Base-by-base conservation (phyloP, 2,888 invertebrate genomes). In the Drosophila niveifrons region DNA sequence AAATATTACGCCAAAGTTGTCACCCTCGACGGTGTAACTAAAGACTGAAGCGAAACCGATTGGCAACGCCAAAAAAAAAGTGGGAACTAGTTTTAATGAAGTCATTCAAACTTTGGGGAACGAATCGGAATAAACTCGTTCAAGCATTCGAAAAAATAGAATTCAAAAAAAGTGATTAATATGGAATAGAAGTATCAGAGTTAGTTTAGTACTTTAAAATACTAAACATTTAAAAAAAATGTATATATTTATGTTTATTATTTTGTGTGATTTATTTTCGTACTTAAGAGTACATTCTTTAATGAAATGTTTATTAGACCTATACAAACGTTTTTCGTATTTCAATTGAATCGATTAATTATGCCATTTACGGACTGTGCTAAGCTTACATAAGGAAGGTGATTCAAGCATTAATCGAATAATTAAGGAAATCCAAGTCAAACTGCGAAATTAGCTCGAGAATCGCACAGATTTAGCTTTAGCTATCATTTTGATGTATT, bases 81-180 rank as follows among this genome's bases (percentile, higher is more conserved):
- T 3, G 36, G 4, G 31, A 58, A 58, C 52, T 43, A 71, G 13
- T 53, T 29, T 50, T 44, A 72, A 66, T 72, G 28, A 70, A 66
- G 72, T 44, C 57, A 66, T 57, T 65, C 23, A 41, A 43, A 36
- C 36, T 3, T 9, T 11, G 18, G 15, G 53, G n/a, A 46, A 57
- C 48, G 18, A 55, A 58, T 50, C 41, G 15, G 11, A 39, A n/a
- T 58, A 10, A 53, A 31, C 28, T 63, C 17, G 23, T 10, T 4
- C 1, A 6, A 41, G 13, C n/a, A 15, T 6, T n/a, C 39, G n/a
- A 9, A 51, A 55, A 18, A 34, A 34, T 34, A 7, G 13, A 29
- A 55, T 52, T 46, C 0, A 34, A 50, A 50, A 4, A 34, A 10
- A 6, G 2, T 10, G 1, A 6, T 13, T 2, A 31, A 13, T 15